A percentile compares a stretch with the other conserved stretches of the same genome.
These are phyloP conservation scores for Myotis yumanensis DNA, from an alignment of 2,113 vertebrate genomes.

Conservation along the genomic window DNA sequence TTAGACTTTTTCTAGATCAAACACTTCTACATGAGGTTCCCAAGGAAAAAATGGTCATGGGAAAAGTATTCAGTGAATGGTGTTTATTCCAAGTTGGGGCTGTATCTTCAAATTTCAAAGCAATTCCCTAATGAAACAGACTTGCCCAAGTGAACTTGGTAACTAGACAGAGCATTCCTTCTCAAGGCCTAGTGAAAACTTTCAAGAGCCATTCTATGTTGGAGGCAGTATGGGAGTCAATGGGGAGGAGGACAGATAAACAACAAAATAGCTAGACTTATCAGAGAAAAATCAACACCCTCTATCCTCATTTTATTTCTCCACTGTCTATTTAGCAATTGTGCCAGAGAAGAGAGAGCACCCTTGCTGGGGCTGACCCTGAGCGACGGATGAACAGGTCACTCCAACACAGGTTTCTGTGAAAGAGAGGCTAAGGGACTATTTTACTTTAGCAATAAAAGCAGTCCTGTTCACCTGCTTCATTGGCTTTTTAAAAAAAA, in stretches of 20 bases:
- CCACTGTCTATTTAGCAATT: background rate
- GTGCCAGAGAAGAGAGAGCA: background rate
- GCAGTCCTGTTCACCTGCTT: too few species aligned
- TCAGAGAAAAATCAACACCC: background rate
- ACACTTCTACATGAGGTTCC: background rate
- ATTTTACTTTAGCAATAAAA: too few species aligned
- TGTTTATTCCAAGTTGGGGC: background rate
- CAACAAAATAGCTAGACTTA: background rate
- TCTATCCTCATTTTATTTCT: background rate
- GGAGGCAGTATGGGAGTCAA: background rate
- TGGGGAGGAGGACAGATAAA: background rate
- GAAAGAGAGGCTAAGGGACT: too few species aligned
- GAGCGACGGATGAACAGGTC: too few species aligned
- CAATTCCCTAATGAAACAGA: background rate
- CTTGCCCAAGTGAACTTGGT: background rate
- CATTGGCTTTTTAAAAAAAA: too few species aligned
- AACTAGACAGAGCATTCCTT: background rate
- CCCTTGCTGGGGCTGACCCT: too few species aligned
- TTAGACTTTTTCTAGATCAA: background rate
- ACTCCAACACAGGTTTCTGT: too few species aligned
- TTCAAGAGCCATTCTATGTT: background rate
- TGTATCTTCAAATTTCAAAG: background rate
- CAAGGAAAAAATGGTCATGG: background rate
- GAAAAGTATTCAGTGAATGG: background rate
- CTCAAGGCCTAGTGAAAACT: background rate